A percentile compares a stretch with the other conserved stretches of the same genome.
phyloP scores from a whole-genome alignment of 2,888 invertebrate genomes.

The Nemapogon koenigi region DNA sequence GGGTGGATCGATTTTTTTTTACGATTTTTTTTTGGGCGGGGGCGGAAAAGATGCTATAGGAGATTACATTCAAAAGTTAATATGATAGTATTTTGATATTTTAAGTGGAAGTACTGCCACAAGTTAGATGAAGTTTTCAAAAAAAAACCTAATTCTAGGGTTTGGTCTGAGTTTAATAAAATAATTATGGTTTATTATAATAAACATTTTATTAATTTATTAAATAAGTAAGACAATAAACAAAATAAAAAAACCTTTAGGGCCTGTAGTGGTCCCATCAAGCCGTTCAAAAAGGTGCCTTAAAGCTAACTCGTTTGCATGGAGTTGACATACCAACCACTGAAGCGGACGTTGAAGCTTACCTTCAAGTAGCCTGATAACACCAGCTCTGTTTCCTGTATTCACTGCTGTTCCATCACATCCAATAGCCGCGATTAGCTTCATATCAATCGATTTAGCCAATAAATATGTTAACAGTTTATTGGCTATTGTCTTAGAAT shows the following conservation, averaged over 20 bases:
- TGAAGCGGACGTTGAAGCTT: constrained; percentile 6
- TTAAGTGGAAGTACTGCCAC: constrained; percentile 4
- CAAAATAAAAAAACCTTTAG: background rate
- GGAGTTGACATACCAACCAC: too few species aligned
- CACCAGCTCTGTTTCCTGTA: constrained; percentile 4
- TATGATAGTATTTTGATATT: constrained; percentile 1
- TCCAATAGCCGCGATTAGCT: too few species aligned
- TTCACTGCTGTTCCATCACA: too few species aligned
- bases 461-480: constrained; percentile 7
- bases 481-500: constrained; percentile 6
- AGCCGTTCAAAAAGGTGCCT: too few species aligned
- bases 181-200: background rate
- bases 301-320: too few species aligned
- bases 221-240: background rate
- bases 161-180: background rate
- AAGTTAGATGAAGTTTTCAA: constrained; percentile 1
- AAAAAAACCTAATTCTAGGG: background rate
- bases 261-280: constrained; percentile 4
- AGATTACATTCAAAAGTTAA: background rate
- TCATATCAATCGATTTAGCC: constrained; percentile 2
- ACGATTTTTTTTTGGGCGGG: too few species aligned
- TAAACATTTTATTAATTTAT: background rate
- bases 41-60: constrained; percentile 1
- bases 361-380: constrained; percentile 8
- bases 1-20: constrained; percentile 1